Base-by-base conservation (phyloP, 2,888 invertebrate species). In the Lymantria monacha region DNA sequence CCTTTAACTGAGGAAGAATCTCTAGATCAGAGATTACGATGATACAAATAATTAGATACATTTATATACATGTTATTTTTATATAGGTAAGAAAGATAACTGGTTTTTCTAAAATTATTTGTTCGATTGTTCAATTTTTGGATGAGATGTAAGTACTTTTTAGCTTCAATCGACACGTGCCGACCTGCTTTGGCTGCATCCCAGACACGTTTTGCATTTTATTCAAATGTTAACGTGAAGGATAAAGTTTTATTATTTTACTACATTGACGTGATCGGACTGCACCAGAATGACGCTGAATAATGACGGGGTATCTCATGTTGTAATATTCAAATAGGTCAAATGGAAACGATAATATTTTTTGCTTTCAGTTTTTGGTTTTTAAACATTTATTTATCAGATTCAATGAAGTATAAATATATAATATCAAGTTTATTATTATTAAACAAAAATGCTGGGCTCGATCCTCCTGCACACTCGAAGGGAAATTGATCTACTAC, bases 161-260 rank as follows among this genome's bases (percentile, higher is more conserved):
- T 58, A 43, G 54, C 71, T 68, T 63, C 48, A 60, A 57, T 56
- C 58, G 68, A 58, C 70, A 64, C 68, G 74, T 63, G 66, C 61
- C 63, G 69, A 69, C 68, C 71, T 70, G 73, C 76, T 81, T 83
- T 87, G 87, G 88, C 87, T 88, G 86, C 88, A 86, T 76, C 87
- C 87, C 88, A 88, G 81, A 78, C 90, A 90, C 89, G 90, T 87
- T 85, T 84, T 81, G 83, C 87, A 87, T 89, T 90, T 90, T 87
- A 90, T 89, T 90, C 89, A 89, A 87, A 41, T n/a, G 13, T 41
- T 14, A 14, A 88, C 85, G 83, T 82, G 81, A 77, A 86, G 87
- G 84, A 88, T 88, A 83, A 84, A 88, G 83, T 89, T 88, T 85
- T 90, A 90, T 90, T 90, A 88, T 90, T 90, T 89, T 90, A 90